Percentiles rank a stretch among this genome's conserved stretches.
Evolutionary conservation across 2,888 invertebrate species (phyloP).

Genomic region (Leptopilina syphax): DNA sequence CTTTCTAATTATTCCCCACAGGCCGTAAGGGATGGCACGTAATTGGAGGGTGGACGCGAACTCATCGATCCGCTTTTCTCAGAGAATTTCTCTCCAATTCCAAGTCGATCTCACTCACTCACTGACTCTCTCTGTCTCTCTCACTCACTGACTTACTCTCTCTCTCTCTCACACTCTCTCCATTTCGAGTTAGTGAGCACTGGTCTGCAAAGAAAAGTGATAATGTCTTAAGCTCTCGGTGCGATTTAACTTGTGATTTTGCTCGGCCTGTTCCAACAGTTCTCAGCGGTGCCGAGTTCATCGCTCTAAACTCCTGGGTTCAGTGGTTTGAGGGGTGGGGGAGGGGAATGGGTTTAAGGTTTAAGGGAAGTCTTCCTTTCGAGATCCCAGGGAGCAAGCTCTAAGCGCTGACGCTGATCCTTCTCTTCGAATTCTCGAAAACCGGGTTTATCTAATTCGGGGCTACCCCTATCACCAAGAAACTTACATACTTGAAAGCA

Average conservation of each 20-base stretch:
- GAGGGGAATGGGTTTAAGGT: slow-evolving; percentile 64
- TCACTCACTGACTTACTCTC: too few species aligned
- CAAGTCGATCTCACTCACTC: slow-evolving; percentile 25
- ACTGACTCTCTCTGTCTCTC: too few species aligned
- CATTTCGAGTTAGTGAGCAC: slow-evolving; percentile 45
- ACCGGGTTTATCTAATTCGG: slow-evolving; percentile 75
- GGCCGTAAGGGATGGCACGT: slow-evolving; percentile 71
- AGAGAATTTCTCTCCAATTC: slow-evolving; percentile 61
- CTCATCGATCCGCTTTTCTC: slow-evolving; percentile 69
- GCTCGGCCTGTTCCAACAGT: slow-evolving; percentile 59
- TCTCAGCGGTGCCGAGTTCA: slow-evolving; percentile 63
- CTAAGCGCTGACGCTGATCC: slow-evolving; percentile 74
- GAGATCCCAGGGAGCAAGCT: slow-evolving; percentile 69
- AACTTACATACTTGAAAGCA: slow-evolving; percentile 26
- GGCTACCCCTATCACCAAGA: slow-evolving; percentile 62
- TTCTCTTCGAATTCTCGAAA: slow-evolving; percentile 66
- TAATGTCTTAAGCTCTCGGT: slow-evolving; percentile 83
- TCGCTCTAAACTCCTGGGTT: slow-evolving; percentile 71
- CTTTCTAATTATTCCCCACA: slow-evolving; percentile 74
- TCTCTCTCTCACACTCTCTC: too few species aligned
- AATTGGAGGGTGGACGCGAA: slow-evolving; percentile 72
- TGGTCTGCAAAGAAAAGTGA: slow-evolving; percentile 80
- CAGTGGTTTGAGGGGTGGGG: slow-evolving; percentile 69
- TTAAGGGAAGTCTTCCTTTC: slow-evolving; percentile 69
- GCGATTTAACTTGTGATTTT: slow-evolving; percentile 76